These are phyloP conservation scores for Glaucopsyche alexis DNA, from an alignment of 2,888 invertebrate species.

Conservation along the genomic window DNA sequence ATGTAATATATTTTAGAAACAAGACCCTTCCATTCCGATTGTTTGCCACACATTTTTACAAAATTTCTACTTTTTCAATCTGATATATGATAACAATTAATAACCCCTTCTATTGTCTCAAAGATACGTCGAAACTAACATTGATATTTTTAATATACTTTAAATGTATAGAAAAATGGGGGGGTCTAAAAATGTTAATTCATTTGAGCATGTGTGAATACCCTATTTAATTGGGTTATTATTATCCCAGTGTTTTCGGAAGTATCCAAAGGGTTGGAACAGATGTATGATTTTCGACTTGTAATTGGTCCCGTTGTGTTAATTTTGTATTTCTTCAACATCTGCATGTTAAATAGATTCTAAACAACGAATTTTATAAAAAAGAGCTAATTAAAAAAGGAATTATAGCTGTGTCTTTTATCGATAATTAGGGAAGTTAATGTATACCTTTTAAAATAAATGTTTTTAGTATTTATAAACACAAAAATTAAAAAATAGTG, in stretches of 20 bases:
- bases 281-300: constrained; percentile 69
- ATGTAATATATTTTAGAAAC: too few species aligned
- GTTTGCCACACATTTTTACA: too few species aligned
- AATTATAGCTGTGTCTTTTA: neutral
- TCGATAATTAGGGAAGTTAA: neutral
- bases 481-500: too few species aligned
- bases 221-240: constrained; percentile 60
- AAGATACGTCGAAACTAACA: too few species aligned
- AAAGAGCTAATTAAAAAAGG: constrained; percentile 18
- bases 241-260: constrained; percentile 53
- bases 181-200: constrained; percentile 15
- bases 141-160: neutral
- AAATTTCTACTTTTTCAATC: too few species aligned
- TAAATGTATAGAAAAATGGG: neutral
- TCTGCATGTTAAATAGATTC: constrained; percentile 37
- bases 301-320: constrained; percentile 56
- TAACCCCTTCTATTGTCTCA: too few species aligned
- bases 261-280: constrained; percentile 59
- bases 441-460: neutral
- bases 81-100: too few species aligned
- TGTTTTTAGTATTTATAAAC: neutral
- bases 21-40: too few species aligned
- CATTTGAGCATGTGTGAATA: constrained; percentile 32
- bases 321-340: constrained; percentile 54
- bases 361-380: constrained; percentile 19